Evolutionary conservation across 2,888 invertebrate species (phyloP), one percentile per base, ranked within the genome.

Genomic region (Eilema griseolum): DNA sequence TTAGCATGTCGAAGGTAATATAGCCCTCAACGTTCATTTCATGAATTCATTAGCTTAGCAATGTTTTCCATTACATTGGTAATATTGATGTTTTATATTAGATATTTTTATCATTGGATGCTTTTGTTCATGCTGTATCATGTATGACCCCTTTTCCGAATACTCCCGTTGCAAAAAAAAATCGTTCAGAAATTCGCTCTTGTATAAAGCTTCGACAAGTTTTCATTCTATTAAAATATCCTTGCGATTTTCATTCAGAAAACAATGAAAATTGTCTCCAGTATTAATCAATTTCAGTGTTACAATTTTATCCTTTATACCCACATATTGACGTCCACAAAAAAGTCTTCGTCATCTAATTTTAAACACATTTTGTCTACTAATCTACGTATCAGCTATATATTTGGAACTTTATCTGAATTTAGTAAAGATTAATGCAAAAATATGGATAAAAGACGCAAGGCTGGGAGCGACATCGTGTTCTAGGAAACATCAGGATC

Each of bases 1-100:
- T 78, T 83, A 86, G 91, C 90, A 91, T 91, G 90, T 81, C 78
- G 74, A 77, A 84, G 86, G 86, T 88, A 78, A 78, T 85, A 85
- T 88, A 87, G 85, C 85, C 85, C 84, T 87, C 78, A 74, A 72
- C 71, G 71, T 80, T 85, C 88, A 89, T 88, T 75, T 86, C 89
- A 88, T 88, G 72, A 78, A 77, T 72, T 75, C 87, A 87, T 85
- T 86, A 87, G 88, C 87, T 87, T 89, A 85, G 83, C 78, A 56
- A 72, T 81, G 77, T 79, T 84, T 72, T 72, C 77, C 77, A 79
- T 82, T 77, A 81, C 82, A 79, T 83, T 82, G 79, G 80, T 84
- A 74, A 78, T 83, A 74, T 85, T 82, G 80, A 83, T 87, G 83
- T 83, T 79, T 85, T 85, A 77, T 76, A 77, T 76, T 78, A 85